Conservation (phyloP, 2,113 vertebrate species). For the Fulmarus glacialis region DNA sequence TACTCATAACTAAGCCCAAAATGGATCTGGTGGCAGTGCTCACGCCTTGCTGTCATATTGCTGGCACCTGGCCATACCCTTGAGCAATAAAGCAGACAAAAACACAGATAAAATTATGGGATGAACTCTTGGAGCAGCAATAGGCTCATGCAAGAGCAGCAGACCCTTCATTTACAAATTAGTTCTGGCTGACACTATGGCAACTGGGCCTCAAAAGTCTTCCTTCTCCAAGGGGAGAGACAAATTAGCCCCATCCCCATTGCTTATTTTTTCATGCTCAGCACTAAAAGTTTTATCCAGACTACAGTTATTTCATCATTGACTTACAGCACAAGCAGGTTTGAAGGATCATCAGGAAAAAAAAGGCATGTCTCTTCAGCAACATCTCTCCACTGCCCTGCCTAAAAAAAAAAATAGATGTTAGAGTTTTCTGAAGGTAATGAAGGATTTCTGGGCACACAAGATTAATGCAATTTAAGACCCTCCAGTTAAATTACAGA, state of each 20-base stretch:
- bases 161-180: constrained; percentile 35
- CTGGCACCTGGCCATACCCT: constrained; percentile 33
- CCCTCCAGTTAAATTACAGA: background rate
- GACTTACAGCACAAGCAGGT: background rate
- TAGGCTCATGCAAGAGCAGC: background rate
- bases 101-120: background rate
- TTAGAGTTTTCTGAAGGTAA: background rate
- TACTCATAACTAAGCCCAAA: constrained; percentile 47
- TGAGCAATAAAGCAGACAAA: constrained; percentile 31
- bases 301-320: background rate
- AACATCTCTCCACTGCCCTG: background rate
- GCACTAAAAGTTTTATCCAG: background rate
- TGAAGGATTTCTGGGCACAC: background rate
- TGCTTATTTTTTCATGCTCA: background rate
- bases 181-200: constrained; percentile 16
- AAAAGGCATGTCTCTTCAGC: background rate
- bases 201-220: background rate
- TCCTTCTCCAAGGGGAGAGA: background rate
- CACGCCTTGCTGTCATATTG: constrained; percentile 15
- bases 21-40: constrained; percentile 48
- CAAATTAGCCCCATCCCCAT: background rate
- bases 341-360: background rate
- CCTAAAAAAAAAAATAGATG: background rate
- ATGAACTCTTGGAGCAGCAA: constrained; percentile 1
- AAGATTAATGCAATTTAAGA: background rate